These are phyloP conservation scores for Eubucco bourcierii DNA, from an alignment of 2,113 vertebrate genomes.

Conservation along the genomic window DNA sequence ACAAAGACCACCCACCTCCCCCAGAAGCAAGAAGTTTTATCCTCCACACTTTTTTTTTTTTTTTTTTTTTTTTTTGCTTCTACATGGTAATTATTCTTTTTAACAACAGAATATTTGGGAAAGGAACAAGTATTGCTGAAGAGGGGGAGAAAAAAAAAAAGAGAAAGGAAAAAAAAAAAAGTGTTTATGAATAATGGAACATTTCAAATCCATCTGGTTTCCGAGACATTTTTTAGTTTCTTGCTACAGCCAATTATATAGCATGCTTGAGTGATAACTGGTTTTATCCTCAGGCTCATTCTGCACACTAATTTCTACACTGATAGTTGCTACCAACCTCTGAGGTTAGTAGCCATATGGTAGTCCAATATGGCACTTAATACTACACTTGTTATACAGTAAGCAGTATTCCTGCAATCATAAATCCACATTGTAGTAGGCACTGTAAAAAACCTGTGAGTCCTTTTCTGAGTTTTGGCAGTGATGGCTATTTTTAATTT, in stretches of 20 bases:
- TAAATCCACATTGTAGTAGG: conserved; percentile 76
- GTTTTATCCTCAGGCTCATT: conserved; percentile 84
- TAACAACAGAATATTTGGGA: conserved; percentile 79
- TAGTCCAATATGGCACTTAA: conserved; percentile 82
- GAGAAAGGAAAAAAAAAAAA: conserved; percentile 7
- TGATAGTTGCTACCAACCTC: conserved; percentile 82
- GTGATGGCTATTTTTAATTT: conserved; percentile 65
- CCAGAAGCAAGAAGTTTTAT: conserved; percentile 22
- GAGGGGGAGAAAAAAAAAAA: conserved; percentile 43
- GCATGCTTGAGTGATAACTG: conserved; percentile 84
- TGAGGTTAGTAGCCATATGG: conserved; percentile 87
- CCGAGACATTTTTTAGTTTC: conserved; percentile 81
- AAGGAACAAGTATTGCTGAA: conserved; percentile 75
- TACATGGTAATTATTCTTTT: conserved; percentile 63
- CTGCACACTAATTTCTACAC: conserved; percentile 82
- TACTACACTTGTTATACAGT: conserved; percentile 76
- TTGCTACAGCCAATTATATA: conserved; percentile 85
- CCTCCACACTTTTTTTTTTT: background rate
- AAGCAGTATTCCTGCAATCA: conserved; percentile 74
- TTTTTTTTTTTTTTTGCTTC: conserved; percentile 19
- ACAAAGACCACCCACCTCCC: background rate
- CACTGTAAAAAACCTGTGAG: conserved; percentile 48
- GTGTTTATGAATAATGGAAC: conserved; percentile 88
- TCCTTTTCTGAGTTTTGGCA: conserved; percentile 63
- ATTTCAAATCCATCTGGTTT: conserved; percentile 88